A percentile compares a stretch with the other conserved stretches of the same genome.
These are phyloP conservation scores for Coelopa pilipes DNA, from an alignment of 2,888 invertebrate genomes.

Conservation along the genomic window DNA sequence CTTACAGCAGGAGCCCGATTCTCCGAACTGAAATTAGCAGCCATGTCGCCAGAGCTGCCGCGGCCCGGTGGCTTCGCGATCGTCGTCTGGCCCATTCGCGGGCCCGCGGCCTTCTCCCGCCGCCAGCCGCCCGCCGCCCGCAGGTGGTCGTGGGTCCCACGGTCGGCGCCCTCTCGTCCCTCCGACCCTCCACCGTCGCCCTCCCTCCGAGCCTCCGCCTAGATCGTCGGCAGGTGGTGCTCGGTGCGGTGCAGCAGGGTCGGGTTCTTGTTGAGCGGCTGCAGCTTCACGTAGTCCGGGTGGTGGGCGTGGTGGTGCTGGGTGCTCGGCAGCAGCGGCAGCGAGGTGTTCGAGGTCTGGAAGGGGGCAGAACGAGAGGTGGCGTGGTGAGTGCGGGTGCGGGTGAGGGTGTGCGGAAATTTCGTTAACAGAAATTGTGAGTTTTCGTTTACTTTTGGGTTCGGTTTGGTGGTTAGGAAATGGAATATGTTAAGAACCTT, in stretches of 20 bases:
- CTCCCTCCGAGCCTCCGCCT: constrained; percentile 31
- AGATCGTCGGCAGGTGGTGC: constrained; percentile 67
- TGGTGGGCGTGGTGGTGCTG: constrained; percentile 61
- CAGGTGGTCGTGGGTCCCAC: no score
- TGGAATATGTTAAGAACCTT: constrained; percentile 67
- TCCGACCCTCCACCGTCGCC: no score
- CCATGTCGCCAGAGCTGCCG: no score
- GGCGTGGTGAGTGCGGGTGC: no score
- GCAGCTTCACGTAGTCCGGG: constrained; percentile 60
- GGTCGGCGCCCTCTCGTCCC: no score
- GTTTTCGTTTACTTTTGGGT: constrained; percentile 41
- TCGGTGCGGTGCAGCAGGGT: constrained; percentile 61
- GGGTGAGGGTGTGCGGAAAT: constrained; percentile 18
- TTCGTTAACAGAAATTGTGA: not conserved
- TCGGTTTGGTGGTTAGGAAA: constrained; percentile 43
- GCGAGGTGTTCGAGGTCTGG: constrained; percentile 67
- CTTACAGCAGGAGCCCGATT: not conserved
- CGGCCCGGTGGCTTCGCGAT: no score
- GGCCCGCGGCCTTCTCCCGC: no score
- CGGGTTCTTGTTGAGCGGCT: constrained; percentile 62
- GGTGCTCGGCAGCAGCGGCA: constrained; percentile 64
- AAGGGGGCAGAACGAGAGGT: not conserved
- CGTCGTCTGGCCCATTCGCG: no score
- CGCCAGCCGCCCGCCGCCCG: no score
- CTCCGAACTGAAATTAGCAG: no score